A percentile compares a stretch with the other conserved stretches of the same genome.
phyloP scores from a whole-genome alignment of 2,113 vertebrate species.

The Riparia riparia region DNA sequence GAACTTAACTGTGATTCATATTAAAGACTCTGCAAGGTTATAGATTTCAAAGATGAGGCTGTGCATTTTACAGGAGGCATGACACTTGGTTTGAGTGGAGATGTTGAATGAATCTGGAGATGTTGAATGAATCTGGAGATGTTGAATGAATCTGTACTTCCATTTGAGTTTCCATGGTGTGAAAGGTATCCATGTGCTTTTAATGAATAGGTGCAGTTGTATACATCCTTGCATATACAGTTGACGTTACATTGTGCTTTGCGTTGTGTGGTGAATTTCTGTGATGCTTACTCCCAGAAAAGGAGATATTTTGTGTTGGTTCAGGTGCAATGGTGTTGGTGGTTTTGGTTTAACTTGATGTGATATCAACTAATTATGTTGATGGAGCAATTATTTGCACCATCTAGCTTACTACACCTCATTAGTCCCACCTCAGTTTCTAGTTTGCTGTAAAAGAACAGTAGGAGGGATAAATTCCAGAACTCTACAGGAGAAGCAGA shows the following conservation, averaged over 20 bases:
- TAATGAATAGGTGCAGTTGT: background rate
- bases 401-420: background rate
- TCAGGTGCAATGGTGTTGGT: background rate
- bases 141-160: background rate
- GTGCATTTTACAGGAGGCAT: background rate
- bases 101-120: background rate
- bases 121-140: background rate
- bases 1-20: background rate
- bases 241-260: background rate
- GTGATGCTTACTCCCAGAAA: background rate
- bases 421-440: background rate
- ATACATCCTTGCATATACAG: background rate
- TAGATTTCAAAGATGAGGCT: background rate
- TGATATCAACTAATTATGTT: background rate
- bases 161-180: background rate
- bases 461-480: background rate
- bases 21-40: background rate
- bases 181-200: background rate
- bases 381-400: background rate
- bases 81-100: background rate
- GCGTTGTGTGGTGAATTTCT: background rate
- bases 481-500: background rate
- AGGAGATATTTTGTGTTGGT: background rate
- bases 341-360: background rate
- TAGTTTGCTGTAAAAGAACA: background rate